phyloP scores from a whole-genome alignment of 2,113 vertebrate species.

The Colinus virginianus region DNA sequence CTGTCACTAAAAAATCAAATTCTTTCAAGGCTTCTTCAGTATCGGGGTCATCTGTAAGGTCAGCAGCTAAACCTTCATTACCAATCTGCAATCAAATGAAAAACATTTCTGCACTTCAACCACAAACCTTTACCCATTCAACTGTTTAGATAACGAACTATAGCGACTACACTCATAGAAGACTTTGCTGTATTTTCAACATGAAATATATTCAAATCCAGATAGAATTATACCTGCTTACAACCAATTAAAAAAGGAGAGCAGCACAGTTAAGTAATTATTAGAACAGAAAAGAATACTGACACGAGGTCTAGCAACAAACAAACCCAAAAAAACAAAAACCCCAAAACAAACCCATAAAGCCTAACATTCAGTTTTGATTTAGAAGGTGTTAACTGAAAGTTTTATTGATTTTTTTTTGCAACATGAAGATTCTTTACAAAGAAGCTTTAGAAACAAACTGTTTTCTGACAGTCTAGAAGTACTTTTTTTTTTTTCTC shows the following conservation, averaged over 20 bases:
- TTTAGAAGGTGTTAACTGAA: background rate
- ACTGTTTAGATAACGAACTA: background rate
- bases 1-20: conserved; percentile 98
- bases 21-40: conserved; percentile 98
- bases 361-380: background rate
- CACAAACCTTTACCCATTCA: background rate
- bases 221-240: background rate
- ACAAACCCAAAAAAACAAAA: background rate
- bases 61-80: conserved; percentile 92
- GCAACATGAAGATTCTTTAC: background rate
- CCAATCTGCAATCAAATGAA: conserved; percentile 77
- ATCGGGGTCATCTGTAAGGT: conserved; percentile 91
- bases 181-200: background rate
- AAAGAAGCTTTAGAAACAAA: background rate
- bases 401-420: background rate
- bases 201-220: background rate
- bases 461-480: background rate
- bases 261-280: background rate
- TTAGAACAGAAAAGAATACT: background rate
- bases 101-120: background rate
- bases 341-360: background rate
- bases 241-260: background rate
- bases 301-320: background rate
- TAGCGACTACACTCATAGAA: background rate
- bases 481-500: background rate